A percentile compares a stretch with the other conserved stretches of the same genome.
Conservation (phyloP, 2,888 invertebrate species). For the Campoplex capitator region DNA sequence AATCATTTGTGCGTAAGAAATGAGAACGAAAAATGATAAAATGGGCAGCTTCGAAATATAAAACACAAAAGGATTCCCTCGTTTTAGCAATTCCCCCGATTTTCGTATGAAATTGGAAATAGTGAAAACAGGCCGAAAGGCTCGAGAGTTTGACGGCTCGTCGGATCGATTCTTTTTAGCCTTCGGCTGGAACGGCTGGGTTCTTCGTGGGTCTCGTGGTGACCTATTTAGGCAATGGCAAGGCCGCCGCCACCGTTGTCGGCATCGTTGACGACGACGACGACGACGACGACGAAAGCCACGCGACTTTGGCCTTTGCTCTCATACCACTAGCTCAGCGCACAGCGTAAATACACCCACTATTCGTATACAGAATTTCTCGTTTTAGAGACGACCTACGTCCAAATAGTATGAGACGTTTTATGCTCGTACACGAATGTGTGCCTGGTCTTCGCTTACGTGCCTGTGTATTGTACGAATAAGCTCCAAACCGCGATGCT, state of each 20-base stretch:
- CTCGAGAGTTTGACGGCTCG: constrained; percentile 56
- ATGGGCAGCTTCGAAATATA: not conserved
- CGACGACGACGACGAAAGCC: constrained; percentile 57
- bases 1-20: not conserved
- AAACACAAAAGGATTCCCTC: not conserved
- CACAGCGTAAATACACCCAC: constrained; percentile 66
- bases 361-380: constrained; percentile 44
- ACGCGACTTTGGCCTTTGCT: constrained; percentile 71
- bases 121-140: constrained; percentile 33
- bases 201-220: constrained; percentile 67
- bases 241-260: constrained; percentile 71
- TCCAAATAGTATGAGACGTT: not conserved
- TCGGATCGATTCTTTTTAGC: constrained; percentile 69
- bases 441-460: not conserved
- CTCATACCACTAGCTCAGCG: constrained; percentile 59
- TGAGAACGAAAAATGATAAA: not conserved
- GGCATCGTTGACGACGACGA: constrained; percentile 19
- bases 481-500: constrained; percentile 22
- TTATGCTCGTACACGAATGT: not conserved
- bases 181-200: constrained; percentile 66
- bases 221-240: constrained; percentile 74
- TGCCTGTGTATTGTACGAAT: not conserved
- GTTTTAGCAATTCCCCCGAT: not conserved
- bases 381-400: not conserved
- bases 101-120: not conserved